Conservation (phyloP, 2,888 invertebrate genomes). For the Drosophila colorata region DNA sequence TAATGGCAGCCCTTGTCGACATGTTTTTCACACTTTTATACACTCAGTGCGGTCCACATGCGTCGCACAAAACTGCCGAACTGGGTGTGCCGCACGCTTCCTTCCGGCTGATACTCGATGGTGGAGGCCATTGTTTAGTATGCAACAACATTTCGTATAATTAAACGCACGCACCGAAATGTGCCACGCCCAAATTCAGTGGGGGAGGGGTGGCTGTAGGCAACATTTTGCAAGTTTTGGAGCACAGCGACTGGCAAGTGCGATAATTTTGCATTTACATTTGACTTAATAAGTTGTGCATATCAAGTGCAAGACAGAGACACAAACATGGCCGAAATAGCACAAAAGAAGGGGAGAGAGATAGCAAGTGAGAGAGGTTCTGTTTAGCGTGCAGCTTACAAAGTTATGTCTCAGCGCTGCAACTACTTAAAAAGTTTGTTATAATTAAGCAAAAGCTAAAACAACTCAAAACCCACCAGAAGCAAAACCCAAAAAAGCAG, state of each 20-base stretch:
- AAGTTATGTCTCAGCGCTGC: constrained; percentile 63
- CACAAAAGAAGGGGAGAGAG: neutral
- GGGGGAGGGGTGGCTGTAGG: neutral
- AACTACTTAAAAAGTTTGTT: constrained; percentile 78
- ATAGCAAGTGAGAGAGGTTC: neutral
- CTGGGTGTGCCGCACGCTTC: no score
- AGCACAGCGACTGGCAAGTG: constrained; percentile 63
- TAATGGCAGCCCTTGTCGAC: constrained; percentile 73
- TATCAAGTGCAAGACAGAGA: constrained; percentile 52
- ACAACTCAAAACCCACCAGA: constrained; percentile 57
- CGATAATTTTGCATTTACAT: constrained; percentile 81
- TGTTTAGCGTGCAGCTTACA: constrained; percentile 60
- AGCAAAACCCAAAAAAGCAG: constrained; percentile 28
- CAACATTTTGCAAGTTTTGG: constrained; percentile 53
- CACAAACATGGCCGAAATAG: neutral
- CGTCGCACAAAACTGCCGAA: constrained; percentile 34
- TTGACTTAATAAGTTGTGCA: constrained; percentile 78
- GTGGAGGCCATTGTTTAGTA: constrained; percentile 53
- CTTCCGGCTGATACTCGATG: constrained; percentile 8
- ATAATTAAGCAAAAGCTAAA: constrained; percentile 79
- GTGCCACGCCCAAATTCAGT: constrained; percentile 37
- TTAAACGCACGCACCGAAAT: constrained; percentile 71
- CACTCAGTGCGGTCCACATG: constrained; percentile 67
- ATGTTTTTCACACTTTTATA: constrained; percentile 80
- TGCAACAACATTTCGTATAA: constrained; percentile 74